Evolutionary conservation across 1,140 invertebrate genomes (phyloP), one percentile per base, ranked within the genome.

Genomic region (Drosophila nasuta): DNA sequence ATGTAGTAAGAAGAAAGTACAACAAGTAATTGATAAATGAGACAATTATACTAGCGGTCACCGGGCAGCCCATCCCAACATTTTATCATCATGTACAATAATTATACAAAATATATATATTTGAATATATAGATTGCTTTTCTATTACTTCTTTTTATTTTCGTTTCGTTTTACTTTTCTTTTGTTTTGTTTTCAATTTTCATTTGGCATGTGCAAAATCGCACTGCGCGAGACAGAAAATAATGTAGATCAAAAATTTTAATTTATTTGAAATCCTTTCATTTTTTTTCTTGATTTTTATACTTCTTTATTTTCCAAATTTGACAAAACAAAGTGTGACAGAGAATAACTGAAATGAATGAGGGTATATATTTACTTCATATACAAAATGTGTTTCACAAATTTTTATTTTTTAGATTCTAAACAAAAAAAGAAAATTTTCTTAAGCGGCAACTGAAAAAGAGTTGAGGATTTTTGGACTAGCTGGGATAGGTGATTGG

Each of bases 41-140:
- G 82, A 88, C 82, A 90, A 91, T 90, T 91, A 90, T 90, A 90
- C 88, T 91, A 92, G 91, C 91, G 91, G 91, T 92, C 91, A 92
- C 90, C 92, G 92, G 92, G 92, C 92, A 92, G 92, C 92, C 92
- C 92, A 92, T 92, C 92, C 92, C 92, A 92, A 92, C 92, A 92
- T 92, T 92, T 91, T 85, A 87, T 88, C 83, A 88, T 91, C 86
- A 89, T 89, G 86, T 89, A 87, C 87, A 90, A 85, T 73, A 77
- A 82, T 74, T 90, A 79, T 80, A 83, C 72, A 81, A 77, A 66
- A 63, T 59, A 74, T 74, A 68, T 75, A 69, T 63, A 62, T 38
- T 54, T 58, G 69, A 52, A 81, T 81, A 85, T 75, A 82, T 86
- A 82, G 60, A 51, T 67, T 73, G 75, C 58, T 71, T 25, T 25